These are phyloP conservation scores for Porites divaricata DNA, from an alignment of 92 coral and sea anemone genomes.

Conservation along the genomic window DNA sequence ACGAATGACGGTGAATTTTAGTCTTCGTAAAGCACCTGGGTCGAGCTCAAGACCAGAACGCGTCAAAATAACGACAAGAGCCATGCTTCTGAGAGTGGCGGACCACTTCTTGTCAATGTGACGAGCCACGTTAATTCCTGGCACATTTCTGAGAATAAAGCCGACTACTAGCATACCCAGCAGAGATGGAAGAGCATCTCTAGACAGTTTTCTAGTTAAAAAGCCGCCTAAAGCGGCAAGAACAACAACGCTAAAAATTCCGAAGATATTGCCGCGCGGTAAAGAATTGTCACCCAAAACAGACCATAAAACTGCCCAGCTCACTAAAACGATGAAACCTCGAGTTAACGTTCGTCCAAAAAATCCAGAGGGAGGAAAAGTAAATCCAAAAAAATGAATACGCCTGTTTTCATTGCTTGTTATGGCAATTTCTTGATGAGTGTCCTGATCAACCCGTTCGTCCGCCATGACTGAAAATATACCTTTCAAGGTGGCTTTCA, in stretches of 20 bases:
- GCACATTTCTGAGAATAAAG: constrained; percentile 81
- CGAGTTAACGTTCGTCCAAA: constrained; percentile 77
- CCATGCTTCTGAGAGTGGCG: constrained; percentile 84
- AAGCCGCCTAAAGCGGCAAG: constrained; percentile 91
- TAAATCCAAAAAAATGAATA: constrained; percentile 29
- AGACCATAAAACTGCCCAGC: constrained; percentile 86
- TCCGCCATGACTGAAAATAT: constrained; percentile 54
- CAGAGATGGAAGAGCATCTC: constrained; percentile 73
- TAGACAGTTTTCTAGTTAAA: constrained; percentile 74
- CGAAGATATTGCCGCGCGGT: constrained; percentile 95
- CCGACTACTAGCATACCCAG: constrained; percentile 97
- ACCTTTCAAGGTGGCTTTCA: not conserved
- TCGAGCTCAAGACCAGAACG: constrained; percentile 96
- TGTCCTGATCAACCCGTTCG: constrained; percentile 18
- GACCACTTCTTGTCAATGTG: constrained; percentile 92
- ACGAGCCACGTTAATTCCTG: constrained; percentile 76
- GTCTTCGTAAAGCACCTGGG: constrained; percentile 80
- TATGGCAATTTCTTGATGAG: constrained; percentile 16
- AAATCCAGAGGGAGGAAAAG: constrained; percentile 72
- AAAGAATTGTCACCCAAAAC: constrained; percentile 74
- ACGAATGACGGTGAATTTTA: constrained; percentile 88
- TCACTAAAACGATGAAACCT: constrained; percentile 51
- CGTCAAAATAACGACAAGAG: constrained; percentile 88
- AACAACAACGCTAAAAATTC: constrained; percentile 75
- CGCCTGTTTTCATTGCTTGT: constrained; percentile 3